Percentiles rank a stretch among this genome's conserved stretches.
Evolutionary conservation across 2,113 vertebrate species (phyloP).

Genomic region (Erythrolamprus reginae): DNA sequence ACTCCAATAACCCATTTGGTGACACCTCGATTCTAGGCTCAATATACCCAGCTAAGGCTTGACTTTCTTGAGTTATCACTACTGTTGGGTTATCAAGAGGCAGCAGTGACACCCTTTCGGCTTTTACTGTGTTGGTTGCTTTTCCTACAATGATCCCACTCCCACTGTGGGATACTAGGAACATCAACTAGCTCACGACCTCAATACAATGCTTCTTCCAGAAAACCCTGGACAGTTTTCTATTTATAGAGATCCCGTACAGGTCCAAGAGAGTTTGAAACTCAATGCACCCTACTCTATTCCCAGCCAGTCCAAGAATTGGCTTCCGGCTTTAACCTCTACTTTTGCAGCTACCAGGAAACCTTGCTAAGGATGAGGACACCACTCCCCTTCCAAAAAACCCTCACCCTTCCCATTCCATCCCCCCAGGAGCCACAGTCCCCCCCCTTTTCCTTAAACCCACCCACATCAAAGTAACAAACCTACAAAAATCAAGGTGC

Average conservation of each 20-base stretch:
- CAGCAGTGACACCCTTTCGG: too few relatives aligned
- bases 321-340: not conserved
- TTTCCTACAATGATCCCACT: not conserved
- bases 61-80: not conserved
- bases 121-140: not conserved
- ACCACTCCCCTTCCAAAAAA: not conserved
- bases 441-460: not conserved
- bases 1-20: not conserved
- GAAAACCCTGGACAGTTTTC: not conserved
- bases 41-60: not conserved
- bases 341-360: not conserved
- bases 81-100: not conserved
- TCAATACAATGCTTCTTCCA: not conserved
- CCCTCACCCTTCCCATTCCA: not conserved
- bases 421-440: not conserved
- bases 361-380: not conserved
- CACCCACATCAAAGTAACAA: not conserved
- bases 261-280: not conserved
- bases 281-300: not conserved
- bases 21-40: not conserved
- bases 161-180: not conserved
- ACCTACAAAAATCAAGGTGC: not conserved
- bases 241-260: not conserved
- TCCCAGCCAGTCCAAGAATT: not conserved
- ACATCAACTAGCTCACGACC: not conserved